Base-by-base conservation (phyloP, 2,797 vertebrate species). In the Molothrus aeneus region DNA sequence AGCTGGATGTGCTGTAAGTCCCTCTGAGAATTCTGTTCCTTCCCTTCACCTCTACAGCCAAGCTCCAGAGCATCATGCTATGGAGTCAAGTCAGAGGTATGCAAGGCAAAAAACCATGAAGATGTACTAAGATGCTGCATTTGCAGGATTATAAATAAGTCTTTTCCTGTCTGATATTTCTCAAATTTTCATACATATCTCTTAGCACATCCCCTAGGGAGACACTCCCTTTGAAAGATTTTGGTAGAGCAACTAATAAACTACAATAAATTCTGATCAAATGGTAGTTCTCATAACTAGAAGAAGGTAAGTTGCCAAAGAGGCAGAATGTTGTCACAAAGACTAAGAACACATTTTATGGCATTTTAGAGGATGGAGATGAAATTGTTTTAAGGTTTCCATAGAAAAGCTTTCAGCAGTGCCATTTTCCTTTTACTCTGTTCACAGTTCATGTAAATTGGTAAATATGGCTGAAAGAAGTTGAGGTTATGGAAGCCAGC, bases 381-480 rank as follows among this genome's bases (percentile, higher is more conserved):
- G 11, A 54, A 78, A 60, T 32, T 13, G 1, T 61, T 88, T 48
- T 13, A 53, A 36, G 1, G 5, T 68, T 92, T 69, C 34, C 20
- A 54, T 5, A 47, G 21, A 29, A 73, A 92, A 84, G 1, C 6
- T 83, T 89, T 69, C 24, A 71, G 17, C 1, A 1, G 21, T 40
- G 16, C 14, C 63, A 48, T 86, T 88, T 74, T 60, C 42, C 14
- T 70, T 94, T 88, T 92, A 83, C 77, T 95, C 68, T 86, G 54
- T 88, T 91, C 11, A 2, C 7, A 77, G 42, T 78, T 92, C 84
- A 42, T 15, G 18, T 53, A 59, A 78, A 59, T 83, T 72, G 80
- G 84, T 91, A 95, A 74, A 92, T 87, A 71, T 13, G 73, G 56
- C 78, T 94, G 87, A 96, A 97, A 94, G 20, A 65, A 92, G 65